Evolutionary conservation across 1,140 invertebrate species (phyloP), one percentile per base, ranked within the genome.

Genomic region (Sminthurinus signatus): DNA sequence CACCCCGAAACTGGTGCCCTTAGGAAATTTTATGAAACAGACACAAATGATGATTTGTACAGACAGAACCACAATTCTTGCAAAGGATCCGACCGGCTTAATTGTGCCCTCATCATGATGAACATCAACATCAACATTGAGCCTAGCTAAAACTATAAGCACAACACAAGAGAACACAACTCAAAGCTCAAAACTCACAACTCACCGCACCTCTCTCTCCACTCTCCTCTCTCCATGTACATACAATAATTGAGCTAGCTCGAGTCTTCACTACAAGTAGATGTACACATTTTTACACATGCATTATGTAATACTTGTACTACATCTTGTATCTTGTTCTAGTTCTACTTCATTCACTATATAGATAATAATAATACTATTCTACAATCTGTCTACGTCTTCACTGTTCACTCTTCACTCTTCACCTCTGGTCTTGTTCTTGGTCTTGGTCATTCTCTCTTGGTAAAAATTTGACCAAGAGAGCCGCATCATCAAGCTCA

Each of bases 31-130:
- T 39, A 61, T 57, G 65, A 64, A 62, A 61, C 58, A 65, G 68
- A 70, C 68, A 54, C 55, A 70, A 70, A 70, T 70, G 68, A 70
- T 70, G 65, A 70, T 70, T 67, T 64, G 65, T 64, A 54, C 58
- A 66, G 68, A 70, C 68, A 67, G 36, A 63, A 52, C 43, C 61
- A 46, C 61, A 21, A 63, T 46, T 63, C 54, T 55, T 39, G 52
- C 61, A 63, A 63, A 63, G 61, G 61, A 57, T 57, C 61, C 61
- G 61, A 63, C 61, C 39, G 61, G 56, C 51, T 63, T 63, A 63
- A 63, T 63, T 63, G 61, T 44, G 61, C 61, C 61, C 61, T 63
- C 61, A 56, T 63, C 48, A 61, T 61, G 50, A 63, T 63, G 61
- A 63, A 63, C 61, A 63, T 63, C 51, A 63, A 55, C 61, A 62